Base-by-base conservation (phyloP, 2,113 vertebrate genomes). In the Percina caprodes region DNA sequence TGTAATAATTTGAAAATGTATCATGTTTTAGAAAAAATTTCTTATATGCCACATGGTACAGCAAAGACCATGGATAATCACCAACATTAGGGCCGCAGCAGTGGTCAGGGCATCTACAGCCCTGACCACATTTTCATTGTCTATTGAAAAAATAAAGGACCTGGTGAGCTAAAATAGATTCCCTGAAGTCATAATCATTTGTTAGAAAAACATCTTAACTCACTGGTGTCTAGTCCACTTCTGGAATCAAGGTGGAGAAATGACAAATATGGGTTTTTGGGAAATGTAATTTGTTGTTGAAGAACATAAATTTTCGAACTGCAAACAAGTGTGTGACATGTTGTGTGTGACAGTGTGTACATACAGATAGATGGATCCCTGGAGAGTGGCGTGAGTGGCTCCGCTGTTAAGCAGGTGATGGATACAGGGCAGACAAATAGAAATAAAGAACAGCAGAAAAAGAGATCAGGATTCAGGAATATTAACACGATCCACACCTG, bases 331-430 rank as follows among this genome's bases (percentile, higher is more conserved):
- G 1, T 6, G 11, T 48, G 21, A 14, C 55, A n/a, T 49, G 58
- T 7, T 68, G 23, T 23, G 23, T 23, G 35, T 71, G 48, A n/a
- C 3, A 66, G 33, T 1, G 18, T 61, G 82, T 96, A 96, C 96
- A 89, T 97, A 97, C 96, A 86, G 94, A 93, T 59, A 97, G 95
- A 88, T 94, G 95, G 87, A 92, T 96, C 91, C 96, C 95, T 84
- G 95, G 94, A 83, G 96, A 93, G 77, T 83, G 80, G 80, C 93
- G 94, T 23, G 95, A 94, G 82, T 93, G 94, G 93, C 94, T 96
- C 93, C 95, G 91, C 96, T 96, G 95, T 91, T 42, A 68, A 5
- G 3, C 21, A 74, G 72, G 51, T 62, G 26, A 74, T 24, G 24
- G 1, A 33, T 23, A 35, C 30, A 16, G 26, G 16, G 14, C 46